Conservation (phyloP, 2,888 invertebrate species). For the Ditula angustiorana region DNA sequence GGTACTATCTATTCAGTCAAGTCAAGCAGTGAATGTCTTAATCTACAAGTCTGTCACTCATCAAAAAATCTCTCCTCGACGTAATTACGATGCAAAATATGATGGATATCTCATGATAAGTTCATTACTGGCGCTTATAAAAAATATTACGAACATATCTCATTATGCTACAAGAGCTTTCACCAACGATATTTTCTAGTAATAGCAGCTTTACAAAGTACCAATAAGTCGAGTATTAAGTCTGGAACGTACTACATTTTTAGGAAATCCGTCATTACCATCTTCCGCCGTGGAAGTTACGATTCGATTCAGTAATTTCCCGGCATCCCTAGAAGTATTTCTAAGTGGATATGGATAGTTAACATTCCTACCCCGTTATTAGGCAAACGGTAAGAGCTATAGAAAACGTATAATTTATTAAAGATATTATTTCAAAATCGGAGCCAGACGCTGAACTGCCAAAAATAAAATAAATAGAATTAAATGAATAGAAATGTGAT, state of each 20-base stretch:
- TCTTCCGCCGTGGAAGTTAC: slow-evolving; percentile 29
- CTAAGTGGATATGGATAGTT: neutral
- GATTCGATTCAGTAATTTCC: slow-evolving; percentile 19
- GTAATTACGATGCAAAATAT: slow-evolving; percentile 17
- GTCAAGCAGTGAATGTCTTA: neutral
- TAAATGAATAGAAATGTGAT: no score
- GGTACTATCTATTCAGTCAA: neutral
- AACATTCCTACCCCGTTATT: neutral
- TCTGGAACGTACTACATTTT: neutral
- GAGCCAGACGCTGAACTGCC: no score
- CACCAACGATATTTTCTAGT: neutral
- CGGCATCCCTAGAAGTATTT: neutral
- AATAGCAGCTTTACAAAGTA: neutral
- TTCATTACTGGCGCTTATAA: slow-evolving; percentile 10
- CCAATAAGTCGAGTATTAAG: neutral
- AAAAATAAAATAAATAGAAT: no score
- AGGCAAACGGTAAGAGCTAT: no score
- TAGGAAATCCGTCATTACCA: slow-evolving; percentile 26
- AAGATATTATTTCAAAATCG: neutral
- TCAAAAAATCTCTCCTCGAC: slow-evolving; percentile 3
- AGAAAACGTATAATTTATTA: no score
- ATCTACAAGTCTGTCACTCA: slow-evolving; percentile 14
- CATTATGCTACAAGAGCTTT: no score
- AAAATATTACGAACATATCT: neutral
- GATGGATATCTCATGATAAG: slow-evolving; percentile 9